Conservation (phyloP, 2,888 invertebrate genomes). For the Pristionchus exspectatus region DNA sequence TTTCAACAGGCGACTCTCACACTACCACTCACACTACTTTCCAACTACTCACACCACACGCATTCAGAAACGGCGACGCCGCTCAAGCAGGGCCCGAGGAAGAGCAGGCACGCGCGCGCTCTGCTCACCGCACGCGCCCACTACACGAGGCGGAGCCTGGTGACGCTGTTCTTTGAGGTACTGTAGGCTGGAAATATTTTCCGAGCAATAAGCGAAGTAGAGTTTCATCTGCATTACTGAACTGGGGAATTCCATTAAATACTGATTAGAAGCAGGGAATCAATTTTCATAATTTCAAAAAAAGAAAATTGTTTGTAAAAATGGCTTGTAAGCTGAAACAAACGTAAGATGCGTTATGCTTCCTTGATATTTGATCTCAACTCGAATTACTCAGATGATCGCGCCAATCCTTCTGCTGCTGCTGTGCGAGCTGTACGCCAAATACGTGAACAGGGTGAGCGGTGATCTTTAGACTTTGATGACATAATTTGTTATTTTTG, state of each 20-base stretch:
- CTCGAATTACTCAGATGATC: conserved; percentile 59
- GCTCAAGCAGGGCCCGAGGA: neutral
- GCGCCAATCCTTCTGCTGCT: conserved; percentile 69
- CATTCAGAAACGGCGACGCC: conserved; percentile 38
- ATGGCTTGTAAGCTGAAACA: too few relatives aligned
- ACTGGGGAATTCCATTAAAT: too few relatives aligned
- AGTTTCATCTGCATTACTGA: too few relatives aligned
- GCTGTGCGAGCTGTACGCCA: conserved; percentile 69
- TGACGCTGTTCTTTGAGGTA: conserved; percentile 67
- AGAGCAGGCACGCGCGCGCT: conserved; percentile 68
- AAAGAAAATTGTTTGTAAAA: too few relatives aligned
- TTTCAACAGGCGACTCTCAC: conserved; percentile 3
- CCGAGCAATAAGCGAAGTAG: too few relatives aligned
- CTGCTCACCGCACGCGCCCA: conserved; percentile 68
- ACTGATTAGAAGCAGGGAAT: too few relatives aligned
- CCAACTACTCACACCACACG: neutral
- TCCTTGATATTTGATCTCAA: neutral
- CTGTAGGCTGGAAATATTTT: too few relatives aligned
- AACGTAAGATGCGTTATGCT: too few relatives aligned
- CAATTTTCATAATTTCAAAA: too few relatives aligned
- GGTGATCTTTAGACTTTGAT: neutral
- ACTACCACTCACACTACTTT: too few relatives aligned
- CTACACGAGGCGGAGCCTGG: conserved; percentile 66
- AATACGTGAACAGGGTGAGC: conserved; percentile 43
- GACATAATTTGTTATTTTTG: neutral